A percentile compares a stretch with the other conserved stretches of the same genome.
Conservation (phyloP, 2,888 invertebrate genomes). For the Frankliniella fusca region DNA sequence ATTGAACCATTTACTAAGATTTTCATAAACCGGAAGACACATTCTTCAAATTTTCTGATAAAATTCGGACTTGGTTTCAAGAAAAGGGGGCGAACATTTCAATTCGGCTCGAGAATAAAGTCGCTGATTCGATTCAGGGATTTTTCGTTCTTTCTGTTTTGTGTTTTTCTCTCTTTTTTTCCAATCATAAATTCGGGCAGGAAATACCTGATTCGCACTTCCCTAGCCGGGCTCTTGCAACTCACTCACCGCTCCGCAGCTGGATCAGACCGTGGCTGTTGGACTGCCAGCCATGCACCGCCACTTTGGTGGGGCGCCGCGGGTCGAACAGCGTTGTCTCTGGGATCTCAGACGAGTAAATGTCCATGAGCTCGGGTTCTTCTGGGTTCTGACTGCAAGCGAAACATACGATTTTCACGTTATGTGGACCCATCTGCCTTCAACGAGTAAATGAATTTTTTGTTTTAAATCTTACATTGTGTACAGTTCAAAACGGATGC, state of each 20-base stretch:
- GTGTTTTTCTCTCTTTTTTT: not conserved
- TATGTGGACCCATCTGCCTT: too few species aligned
- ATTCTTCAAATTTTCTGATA: too few species aligned
- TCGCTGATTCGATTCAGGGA: too few species aligned
- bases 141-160: too few species aligned
- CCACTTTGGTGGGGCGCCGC: not conserved
- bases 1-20: too few species aligned
- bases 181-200: not conserved
- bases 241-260: not conserved
- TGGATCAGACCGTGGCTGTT: not conserved
- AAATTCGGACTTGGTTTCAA: too few species aligned
- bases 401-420: not conserved
- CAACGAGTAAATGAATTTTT: too few species aligned
- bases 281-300: not conserved
- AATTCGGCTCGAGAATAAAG: too few species aligned
- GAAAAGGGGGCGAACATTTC: too few species aligned
- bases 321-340: not conserved
- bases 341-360: not conserved
- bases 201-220: too few species aligned
- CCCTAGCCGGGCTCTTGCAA: too few species aligned
- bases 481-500: not conserved
- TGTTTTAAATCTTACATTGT: not conserved
- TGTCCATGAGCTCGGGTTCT: not conserved
- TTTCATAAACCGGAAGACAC: too few species aligned
- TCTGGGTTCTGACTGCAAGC: not conserved